Evolutionary conservation across 1,140 invertebrate species (phyloP).

Genomic region (Octopus bimaculoides): DNA sequence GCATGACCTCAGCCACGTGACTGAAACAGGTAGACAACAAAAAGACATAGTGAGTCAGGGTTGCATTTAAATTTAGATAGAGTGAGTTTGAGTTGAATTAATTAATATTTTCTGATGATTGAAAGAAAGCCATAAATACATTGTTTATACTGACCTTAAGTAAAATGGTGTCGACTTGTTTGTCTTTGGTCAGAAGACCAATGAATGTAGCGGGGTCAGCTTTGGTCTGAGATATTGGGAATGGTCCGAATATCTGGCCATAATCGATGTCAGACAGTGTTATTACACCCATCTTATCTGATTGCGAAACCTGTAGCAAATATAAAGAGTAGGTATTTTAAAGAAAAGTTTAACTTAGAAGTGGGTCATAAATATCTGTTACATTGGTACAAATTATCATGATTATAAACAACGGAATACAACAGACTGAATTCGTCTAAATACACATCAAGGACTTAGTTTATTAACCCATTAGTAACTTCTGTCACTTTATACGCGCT

Average conservation of each 20-base stretch:
- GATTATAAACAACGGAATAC: background rate
- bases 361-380: too few species aligned
- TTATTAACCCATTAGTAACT: background rate
- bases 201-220: conserved; percentile 49
- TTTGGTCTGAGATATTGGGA: conserved; percentile 39
- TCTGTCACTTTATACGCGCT: background rate
- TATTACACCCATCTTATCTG: conserved; percentile 42
- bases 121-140: too few species aligned
- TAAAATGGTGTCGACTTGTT: conserved; percentile 31
- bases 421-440: background rate
- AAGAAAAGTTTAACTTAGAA: background rate
- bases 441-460: background rate
- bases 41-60: too few species aligned
- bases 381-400: background rate
- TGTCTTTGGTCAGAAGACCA: conserved; percentile 48
- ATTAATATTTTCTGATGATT: too few species aligned
- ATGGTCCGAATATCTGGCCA: conserved; percentile 52
- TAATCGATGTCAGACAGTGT: conserved; percentile 47
- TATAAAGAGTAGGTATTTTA: too few species aligned
- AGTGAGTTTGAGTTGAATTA: too few species aligned
- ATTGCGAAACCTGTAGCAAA: background rate
- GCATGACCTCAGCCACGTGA: too few species aligned
- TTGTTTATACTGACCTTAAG: conserved; percentile 35
- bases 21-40: too few species aligned
- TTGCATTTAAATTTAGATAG: too few species aligned